These are phyloP conservation scores for Drosophila lini DNA, from an alignment of 1,140 invertebrate species.

Conservation along the genomic window DNA sequence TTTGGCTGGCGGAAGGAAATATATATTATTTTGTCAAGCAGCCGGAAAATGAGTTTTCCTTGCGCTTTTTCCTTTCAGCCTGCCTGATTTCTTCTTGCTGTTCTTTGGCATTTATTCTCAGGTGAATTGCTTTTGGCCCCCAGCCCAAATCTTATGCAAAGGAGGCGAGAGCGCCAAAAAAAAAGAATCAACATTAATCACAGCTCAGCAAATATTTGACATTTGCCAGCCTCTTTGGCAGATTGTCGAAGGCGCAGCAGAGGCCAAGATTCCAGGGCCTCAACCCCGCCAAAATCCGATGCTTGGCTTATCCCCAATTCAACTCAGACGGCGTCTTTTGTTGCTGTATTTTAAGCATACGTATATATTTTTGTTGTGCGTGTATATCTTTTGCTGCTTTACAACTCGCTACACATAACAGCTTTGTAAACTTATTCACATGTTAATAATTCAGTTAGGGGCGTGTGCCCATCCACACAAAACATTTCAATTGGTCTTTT, in stretches of 20 bases:
- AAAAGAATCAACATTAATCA: slow-evolving; percentile 81
- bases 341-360: slow-evolving; percentile 8
- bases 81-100: slow-evolving; percentile 28
- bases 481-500: slow-evolving; percentile 40
- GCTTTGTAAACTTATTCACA: slow-evolving; percentile 60
- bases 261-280: neutral
- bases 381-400: slow-evolving; percentile 11
- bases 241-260: slow-evolving; percentile 17
- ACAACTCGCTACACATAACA: slow-evolving; percentile 36
- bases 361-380: neutral
- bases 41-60: slow-evolving; percentile 62
- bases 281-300: slow-evolving; percentile 2
- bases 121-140: slow-evolving; percentile 60
- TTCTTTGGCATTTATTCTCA: slow-evolving; percentile 43
- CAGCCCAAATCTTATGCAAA: slow-evolving; percentile 56
- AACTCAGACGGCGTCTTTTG: slow-evolving; percentile 28
- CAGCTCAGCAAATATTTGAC: slow-evolving; percentile 81
- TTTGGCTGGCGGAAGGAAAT: slow-evolving; percentile 44
- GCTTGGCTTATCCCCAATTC: slow-evolving; percentile 41
- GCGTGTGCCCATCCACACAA: slow-evolving; percentile 33
- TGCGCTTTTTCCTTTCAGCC: slow-evolving; percentile 11
- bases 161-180: slow-evolving; percentile 30
- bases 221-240: slow-evolving; percentile 60
- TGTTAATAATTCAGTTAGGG: slow-evolving; percentile 68
- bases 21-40: slow-evolving; percentile 42